phyloP scores from a whole-genome alignment of 2,888 invertebrate genomes.

The Zele albiditarsus region DNA sequence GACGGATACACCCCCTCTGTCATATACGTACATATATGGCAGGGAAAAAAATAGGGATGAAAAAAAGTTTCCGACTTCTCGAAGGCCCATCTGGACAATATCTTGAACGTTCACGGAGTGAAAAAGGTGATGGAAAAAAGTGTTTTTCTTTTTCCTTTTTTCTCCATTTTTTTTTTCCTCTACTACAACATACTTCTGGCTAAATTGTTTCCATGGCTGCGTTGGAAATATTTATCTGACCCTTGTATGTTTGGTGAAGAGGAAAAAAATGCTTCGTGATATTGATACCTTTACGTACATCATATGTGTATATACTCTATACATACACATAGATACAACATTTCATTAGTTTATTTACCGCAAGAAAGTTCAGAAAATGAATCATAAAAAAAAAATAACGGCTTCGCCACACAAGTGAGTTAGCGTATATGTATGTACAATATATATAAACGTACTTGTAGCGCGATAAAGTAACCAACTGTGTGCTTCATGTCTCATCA shows the following conservation, averaged over 20 bases:
- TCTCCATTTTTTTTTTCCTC: background rate
- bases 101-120: background rate
- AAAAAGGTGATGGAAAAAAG: background rate
- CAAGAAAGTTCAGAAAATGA: constrained; percentile 11
- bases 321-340: background rate
- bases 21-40: background rate
- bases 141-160: constrained; percentile 18
- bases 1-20: background rate
- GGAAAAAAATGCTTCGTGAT: background rate
- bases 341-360: constrained; percentile 26
- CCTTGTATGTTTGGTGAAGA: constrained; percentile 5
- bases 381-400: constrained; percentile 35
- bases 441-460: constrained; percentile 41
- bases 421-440: constrained; percentile 1
- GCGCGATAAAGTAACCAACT: background rate
- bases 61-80: constrained; percentile 11
- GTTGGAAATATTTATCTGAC: constrained; percentile 40
- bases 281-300: background rate
- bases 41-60: constrained; percentile 1
- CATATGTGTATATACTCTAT: background rate
- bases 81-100: constrained; percentile 33
- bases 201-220: constrained; percentile 47
- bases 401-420: constrained; percentile 21
- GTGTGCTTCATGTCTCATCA: constrained; percentile 17
- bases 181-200: constrained; percentile 31